Evolutionary conservation across 2,797 vertebrate species (phyloP), one percentile per base, ranked within the genome.

Genomic region (Hipposideros larvatus): DNA sequence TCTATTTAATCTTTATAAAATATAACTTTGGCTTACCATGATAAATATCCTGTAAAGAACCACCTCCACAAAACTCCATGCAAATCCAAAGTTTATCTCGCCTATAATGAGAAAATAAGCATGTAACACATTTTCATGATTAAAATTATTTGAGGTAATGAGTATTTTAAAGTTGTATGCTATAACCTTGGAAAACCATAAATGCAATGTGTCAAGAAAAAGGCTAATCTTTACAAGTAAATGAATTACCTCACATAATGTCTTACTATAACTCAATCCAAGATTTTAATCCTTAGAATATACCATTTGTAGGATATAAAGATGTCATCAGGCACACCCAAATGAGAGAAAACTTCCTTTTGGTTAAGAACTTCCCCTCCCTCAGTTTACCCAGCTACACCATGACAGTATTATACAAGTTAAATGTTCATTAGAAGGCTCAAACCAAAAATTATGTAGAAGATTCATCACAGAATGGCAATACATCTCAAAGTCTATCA

Each of bases 71-170:
- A 98, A 99, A 99, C 97, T 99, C 99, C 99, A 99, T 99, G 98
- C 99, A 99, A 98, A 99, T 99, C 99, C 99, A 99, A 93, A 99
- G 98, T 98, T 99, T 99, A 98, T 99, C 99, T 98, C 99, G 99
- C 98, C 99, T 99, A 97, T 78, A 98, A 98, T 97, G 53, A 95
- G 83, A 98, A 97, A 91, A 97, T 83, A 97, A 66, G 65, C 80
- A 96, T 94, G 85, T 51, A n/a, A 73, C 73, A 96, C 61, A 95
- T 89, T 84, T 92, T 95, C 70, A 92, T 26, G 63, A 92, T 90
- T 87, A 94, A 87, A 97, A 91, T 31, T 46, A 77, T 71, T 26
- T 80, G 48, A 87, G 22, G 55, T 80, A 73, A 74, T 21, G 82
- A 46, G 14, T 80, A 70, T 75, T 68, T 63, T 63, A 87, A 86